phyloP scores from a whole-genome alignment of 2,888 invertebrate species.

The Eremobia ochroleuca region DNA sequence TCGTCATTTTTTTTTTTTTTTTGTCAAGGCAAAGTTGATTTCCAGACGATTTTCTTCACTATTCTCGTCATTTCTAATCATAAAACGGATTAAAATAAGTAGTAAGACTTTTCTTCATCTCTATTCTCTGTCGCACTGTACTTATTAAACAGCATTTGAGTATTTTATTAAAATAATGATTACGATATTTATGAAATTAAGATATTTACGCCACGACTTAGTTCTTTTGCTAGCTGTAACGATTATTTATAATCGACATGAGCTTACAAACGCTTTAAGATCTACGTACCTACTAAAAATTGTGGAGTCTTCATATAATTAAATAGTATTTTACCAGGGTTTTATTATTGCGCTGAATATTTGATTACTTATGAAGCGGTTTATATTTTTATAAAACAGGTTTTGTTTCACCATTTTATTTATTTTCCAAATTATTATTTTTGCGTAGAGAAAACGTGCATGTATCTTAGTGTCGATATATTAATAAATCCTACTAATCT shows the following conservation, averaged over 20 bases:
- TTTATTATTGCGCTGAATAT: slow-evolving; percentile 41
- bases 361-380: slow-evolving; percentile 33
- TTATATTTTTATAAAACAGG: slow-evolving; percentile 45
- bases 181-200: slow-evolving; percentile 59
- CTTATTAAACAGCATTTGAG: slow-evolving; percentile 69
- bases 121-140: slow-evolving; percentile 70
- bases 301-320: slow-evolving; percentile 57
- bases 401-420: slow-evolving; percentile 33
- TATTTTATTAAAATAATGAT: slow-evolving; percentile 67
- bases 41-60: slow-evolving; percentile 40
- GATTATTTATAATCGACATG: slow-evolving; percentile 78
- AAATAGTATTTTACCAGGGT: slow-evolving; percentile 51
- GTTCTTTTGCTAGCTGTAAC: slow-evolving; percentile 78
- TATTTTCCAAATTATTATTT: slow-evolving; percentile 2
- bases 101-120: slow-evolving; percentile 16
- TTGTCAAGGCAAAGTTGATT: slow-evolving; percentile 24
- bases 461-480: slow-evolving; percentile 27
- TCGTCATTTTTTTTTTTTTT: slow-evolving; percentile 3
- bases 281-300: slow-evolving; percentile 64
- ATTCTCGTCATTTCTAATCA: slow-evolving; percentile 34
- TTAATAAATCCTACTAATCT: slow-evolving; percentile 21
- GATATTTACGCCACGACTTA: slow-evolving; percentile 69
- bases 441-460: slow-evolving; percentile 29
- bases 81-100: slow-evolving; percentile 14
- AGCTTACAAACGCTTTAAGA: slow-evolving; percentile 87